phyloP scores from a whole-genome alignment of 1,140 invertebrate genomes.

The Paralvinella palmiformis region DNA sequence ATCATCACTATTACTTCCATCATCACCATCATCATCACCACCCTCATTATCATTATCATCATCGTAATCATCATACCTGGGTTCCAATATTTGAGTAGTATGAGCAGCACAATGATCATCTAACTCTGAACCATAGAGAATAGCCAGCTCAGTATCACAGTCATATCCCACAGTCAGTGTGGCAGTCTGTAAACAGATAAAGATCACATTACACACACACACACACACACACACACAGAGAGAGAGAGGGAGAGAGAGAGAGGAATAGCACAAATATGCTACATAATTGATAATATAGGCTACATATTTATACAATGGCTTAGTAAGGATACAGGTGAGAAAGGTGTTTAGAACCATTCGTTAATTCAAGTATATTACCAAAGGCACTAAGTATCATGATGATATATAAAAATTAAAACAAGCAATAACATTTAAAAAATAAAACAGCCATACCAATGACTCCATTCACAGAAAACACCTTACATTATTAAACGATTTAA shows the following conservation, averaged over 20 bases:
- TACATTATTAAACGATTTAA: too few species aligned
- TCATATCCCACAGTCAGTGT: conserved; percentile 76
- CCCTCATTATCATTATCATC: too few species aligned
- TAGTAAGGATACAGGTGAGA: background rate
- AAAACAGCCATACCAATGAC: too few species aligned
- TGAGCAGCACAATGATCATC: conserved; percentile 76
- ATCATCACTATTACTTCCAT: too few species aligned
- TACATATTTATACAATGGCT: background rate
- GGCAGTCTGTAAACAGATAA: conserved; percentile 60
- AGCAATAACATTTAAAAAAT: too few species aligned
- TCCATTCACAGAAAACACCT: too few species aligned
- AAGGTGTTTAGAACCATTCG: too few species aligned
- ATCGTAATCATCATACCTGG: conserved; percentile 35
- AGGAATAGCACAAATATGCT: background rate
- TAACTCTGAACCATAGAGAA: conserved; percentile 61
- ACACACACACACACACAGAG: background rate
- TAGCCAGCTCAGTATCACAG: conserved; percentile 79
- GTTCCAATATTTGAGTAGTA: conserved; percentile 60
- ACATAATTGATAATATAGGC: background rate
- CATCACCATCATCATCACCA: too few species aligned
- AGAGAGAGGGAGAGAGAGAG: background rate
- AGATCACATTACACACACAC: background rate
- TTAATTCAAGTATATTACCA: too few species aligned
- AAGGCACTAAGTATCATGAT: too few species aligned
- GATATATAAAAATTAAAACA: too few species aligned